A percentile compares a stretch with the other conserved stretches of the same genome.
These are phyloP conservation scores for Tetranychus truncatus DNA, from an alignment of 2,888 invertebrate genomes.

Conservation along the genomic window DNA sequence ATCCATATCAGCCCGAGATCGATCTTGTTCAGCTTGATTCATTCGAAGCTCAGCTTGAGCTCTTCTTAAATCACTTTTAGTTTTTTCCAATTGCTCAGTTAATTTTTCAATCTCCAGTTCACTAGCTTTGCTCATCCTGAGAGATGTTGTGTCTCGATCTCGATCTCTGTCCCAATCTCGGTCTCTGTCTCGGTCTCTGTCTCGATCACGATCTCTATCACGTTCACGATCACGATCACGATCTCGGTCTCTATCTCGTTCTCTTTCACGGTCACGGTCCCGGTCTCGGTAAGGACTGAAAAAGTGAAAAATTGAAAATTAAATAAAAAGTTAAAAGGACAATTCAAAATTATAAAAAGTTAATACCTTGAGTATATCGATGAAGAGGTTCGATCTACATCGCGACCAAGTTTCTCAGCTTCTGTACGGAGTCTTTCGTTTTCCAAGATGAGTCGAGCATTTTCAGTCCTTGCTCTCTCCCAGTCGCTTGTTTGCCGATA, in stretches of 20 bases:
- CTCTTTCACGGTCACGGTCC: no score
- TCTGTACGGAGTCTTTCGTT: slow-evolving; percentile 58
- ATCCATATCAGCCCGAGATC: slow-evolving; percentile 42
- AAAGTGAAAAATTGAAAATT: not conserved
- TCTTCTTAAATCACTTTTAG: slow-evolving; percentile 59
- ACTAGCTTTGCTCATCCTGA: not conserved
- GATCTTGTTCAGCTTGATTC: slow-evolving; percentile 73
- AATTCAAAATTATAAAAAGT: not conserved
- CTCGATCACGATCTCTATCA: slow-evolving; percentile 16
- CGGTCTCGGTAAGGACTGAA: not conserved
- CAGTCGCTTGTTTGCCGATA: slow-evolving; percentile 73
- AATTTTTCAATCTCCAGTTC: slow-evolving; percentile 47
- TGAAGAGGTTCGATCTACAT: not conserved
- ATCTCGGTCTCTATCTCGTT: not conserved
- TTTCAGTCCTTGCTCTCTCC: slow-evolving; percentile 64
- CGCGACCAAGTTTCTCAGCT: slow-evolving; percentile 37
- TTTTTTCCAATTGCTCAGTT: slow-evolving; percentile 61
- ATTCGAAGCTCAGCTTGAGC: slow-evolving; percentile 76
- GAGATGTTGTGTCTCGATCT: not conserved
- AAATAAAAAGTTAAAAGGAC: no score
- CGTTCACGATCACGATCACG: not conserved
- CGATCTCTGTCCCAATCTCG: slow-evolving; percentile 2
- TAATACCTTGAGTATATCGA: not conserved
- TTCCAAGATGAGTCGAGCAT: slow-evolving; percentile 40
- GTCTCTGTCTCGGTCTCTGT: slow-evolving; percentile 19